These are phyloP conservation scores for Ambastaia sidthimunki DNA, from an alignment of 2,797 vertebrate genomes.

Conservation along the genomic window DNA sequence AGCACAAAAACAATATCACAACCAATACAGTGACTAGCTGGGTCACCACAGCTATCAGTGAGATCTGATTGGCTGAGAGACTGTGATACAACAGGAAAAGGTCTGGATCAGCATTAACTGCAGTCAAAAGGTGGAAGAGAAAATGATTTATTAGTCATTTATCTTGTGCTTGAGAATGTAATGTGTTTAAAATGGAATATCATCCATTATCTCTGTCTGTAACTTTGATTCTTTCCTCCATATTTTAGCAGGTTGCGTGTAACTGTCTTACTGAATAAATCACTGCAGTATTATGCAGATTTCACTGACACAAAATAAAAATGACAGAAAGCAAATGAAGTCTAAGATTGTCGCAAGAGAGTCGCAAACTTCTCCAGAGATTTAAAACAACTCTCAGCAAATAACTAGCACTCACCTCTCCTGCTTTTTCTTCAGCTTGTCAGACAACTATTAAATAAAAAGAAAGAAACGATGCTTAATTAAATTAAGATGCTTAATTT, in stretches of 20 bases:
- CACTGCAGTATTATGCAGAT: no score
- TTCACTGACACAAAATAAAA: not conserved
- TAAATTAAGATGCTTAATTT: no score
- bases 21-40: slow-evolving; percentile 45
- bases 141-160: slow-evolving; percentile 31
- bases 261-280: slow-evolving; percentile 11
- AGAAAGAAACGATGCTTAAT: no score
- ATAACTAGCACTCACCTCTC: slow-evolving; percentile 78
- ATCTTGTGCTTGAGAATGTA: slow-evolving; percentile 4
- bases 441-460: slow-evolving; percentile 73
- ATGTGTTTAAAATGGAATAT: slow-evolving; percentile 25
- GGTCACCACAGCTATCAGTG: not conserved
- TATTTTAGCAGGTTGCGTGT: slow-evolving; percentile 2
- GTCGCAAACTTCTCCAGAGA: not conserved
- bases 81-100: not conserved
- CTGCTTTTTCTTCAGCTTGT: slow-evolving; percentile 91
- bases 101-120: not conserved
- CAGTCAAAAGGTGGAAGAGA: not conserved
- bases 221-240: not conserved
- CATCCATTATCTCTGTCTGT: not conserved
- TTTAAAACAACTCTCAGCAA: not conserved
- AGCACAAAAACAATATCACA: slow-evolving; percentile 21
- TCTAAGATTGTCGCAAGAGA: not conserved
- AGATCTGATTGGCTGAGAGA: not conserved
- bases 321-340: not conserved